Evolutionary conservation across 2,797 vertebrate genomes (phyloP), one percentile per base, ranked within the genome.

Genomic region (Arremon aurantiirostris): DNA sequence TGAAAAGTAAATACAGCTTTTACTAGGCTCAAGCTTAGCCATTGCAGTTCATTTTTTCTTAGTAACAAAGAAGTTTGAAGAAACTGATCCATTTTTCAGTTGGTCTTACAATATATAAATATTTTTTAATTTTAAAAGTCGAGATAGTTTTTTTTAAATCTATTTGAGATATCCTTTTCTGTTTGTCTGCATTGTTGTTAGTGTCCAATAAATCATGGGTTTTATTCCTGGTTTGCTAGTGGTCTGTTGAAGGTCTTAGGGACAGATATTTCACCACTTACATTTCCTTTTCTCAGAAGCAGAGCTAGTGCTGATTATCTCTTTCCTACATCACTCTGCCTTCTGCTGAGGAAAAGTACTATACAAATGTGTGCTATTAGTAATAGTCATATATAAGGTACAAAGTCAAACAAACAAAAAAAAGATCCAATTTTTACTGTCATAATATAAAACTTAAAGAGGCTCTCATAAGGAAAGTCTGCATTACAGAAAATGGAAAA

Each of bases 1-100:
- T 92, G 90, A 96, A 97, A 92, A 30, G 47, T 69, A 94, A 95
- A 91, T 82, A 41, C 47, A 88, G 85, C 87, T 97, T 96, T 94
- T 71, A 78, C 11, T 71, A 79, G 80, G 82, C 11, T 2, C 12
- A 77, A 78, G 49, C 10, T 86, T 69, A 88, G 47, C 2, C n/a
- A 49, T 57, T 86, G 34, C 26, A 87, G 59, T 55, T 90, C 8
- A 59, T 61, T 77, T 19, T 86, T 96, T 90, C 85, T 85, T 91
- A 72, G 24, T 68, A 90, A 47, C 56, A 84, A 94, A 89, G 32
- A 94, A 65, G 9, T 59, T 82, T 69, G 27, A 24, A 52, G 27
- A 53, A 91, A 91, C 17, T 34, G 3, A 15, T 80, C 59, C 0
- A 19, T n/a, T 35, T 44, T 66, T 50, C 7, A 9, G 3, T 13